These are phyloP conservation scores for Hoplias malabaricus DNA, from an alignment of 2,113 vertebrate genomes.

Conservation along the genomic window DNA sequence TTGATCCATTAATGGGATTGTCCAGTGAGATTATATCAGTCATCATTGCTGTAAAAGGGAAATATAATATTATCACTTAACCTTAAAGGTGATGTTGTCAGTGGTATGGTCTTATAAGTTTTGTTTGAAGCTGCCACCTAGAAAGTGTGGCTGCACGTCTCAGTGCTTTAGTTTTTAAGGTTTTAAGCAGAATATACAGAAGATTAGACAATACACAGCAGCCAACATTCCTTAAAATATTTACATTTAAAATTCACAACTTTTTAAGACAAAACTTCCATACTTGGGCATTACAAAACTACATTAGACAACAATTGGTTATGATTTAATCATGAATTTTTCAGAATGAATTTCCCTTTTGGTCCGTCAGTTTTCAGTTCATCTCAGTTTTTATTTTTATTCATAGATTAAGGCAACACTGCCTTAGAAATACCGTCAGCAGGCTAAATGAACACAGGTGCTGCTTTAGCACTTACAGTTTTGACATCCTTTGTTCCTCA, in stretches of 20 bases:
- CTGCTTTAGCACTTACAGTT: slow-evolving; percentile 77
- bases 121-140: neutral
- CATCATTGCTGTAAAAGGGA: slow-evolving; percentile 64
- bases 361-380: neutral
- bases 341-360: too few relatives aligned
- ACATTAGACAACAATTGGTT: neutral
- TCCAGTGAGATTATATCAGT: slow-evolving; percentile 83
- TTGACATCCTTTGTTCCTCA: slow-evolving; percentile 96
- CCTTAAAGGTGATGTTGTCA: neutral
- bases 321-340: neutral
- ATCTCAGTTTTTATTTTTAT: neutral
- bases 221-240: neutral
- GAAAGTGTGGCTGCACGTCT: neutral
- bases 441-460: neutral
- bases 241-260: too few relatives aligned
- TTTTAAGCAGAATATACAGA: neutral
- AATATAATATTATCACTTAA: neutral
- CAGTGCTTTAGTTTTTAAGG: neutral
- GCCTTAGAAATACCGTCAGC: neutral
- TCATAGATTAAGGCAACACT: neutral
- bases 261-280: too few relatives aligned
- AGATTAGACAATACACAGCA: neutral
- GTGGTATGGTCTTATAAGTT: neutral
- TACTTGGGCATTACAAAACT: too few relatives aligned
- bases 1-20: slow-evolving; percentile 92